Evolutionary conservation across 2,113 vertebrate genomes (phyloP).

Genomic region (Phasianus colchicus): DNA sequence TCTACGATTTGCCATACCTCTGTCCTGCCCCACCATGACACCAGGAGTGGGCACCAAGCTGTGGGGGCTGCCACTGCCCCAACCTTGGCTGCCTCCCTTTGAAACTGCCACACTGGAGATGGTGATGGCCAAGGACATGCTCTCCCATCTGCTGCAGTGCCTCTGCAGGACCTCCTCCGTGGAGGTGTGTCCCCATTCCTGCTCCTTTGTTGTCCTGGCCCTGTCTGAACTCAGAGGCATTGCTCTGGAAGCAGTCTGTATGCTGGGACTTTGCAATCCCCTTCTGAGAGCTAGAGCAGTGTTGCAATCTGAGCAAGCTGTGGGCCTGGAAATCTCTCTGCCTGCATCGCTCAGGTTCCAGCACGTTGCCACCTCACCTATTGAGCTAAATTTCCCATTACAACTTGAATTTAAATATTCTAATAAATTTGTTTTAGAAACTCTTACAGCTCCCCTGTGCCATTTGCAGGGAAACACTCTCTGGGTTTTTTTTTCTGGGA

Average conservation of each 20-base stretch:
- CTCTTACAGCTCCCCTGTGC: slow-evolving; percentile 63
- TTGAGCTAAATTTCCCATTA: slow-evolving; percentile 41
- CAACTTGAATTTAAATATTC: slow-evolving; percentile 67
- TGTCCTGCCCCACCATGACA: not conserved
- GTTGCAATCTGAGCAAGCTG: not conserved
- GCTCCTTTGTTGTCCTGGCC: accelerated
- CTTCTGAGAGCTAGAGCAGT: not conserved
- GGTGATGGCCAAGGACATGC: accelerated
- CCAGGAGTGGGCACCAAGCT: not conserved
- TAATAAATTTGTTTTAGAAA: slow-evolving; percentile 71
- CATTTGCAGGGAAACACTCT: slow-evolving; percentile 69
- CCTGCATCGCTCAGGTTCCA: not conserved
- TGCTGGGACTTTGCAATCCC: not conserved
- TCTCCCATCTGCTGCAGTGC: not conserved
- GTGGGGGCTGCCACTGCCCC: not conserved
- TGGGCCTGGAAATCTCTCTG: not conserved
- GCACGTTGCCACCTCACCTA: not conserved
- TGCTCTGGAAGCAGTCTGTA: not conserved
- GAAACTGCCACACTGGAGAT: accelerated
- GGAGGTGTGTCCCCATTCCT: not conserved
- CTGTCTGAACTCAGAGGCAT: not conserved
- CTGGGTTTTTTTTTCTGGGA: slow-evolving; percentile 73
- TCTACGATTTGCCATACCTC: not conserved
- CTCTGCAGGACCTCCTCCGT: not conserved
- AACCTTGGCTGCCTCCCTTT: not conserved